Base-by-base conservation (phyloP, 2,888 invertebrate genomes). In the Pachymerium ferrugineum region DNA sequence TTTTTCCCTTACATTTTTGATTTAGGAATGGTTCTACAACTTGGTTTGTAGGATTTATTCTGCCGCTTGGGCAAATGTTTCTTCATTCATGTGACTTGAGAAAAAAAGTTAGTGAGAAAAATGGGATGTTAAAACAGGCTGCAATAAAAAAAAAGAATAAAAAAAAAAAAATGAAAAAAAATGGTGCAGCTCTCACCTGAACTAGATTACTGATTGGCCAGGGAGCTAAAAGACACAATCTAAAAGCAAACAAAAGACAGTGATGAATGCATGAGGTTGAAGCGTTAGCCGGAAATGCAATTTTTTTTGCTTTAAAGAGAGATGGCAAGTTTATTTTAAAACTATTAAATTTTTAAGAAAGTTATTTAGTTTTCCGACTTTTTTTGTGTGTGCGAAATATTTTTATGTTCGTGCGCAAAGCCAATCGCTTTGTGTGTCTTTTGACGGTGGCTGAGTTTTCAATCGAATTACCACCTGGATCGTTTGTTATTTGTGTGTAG, bases 401-500 rank as follows among this genome's bases (percentile, higher is more conserved):
- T 22, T 54, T 54, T 54, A n/a, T 54, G 19, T 54, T 54, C n/a
- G n/a, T n/a, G n/a, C n/a, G n/a, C n/a, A n/a, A n/a, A 22, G 47
- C 47, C 47, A 22, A 54, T 22, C 47, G 47, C 47, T 54, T 54
- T 54, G 47, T 54, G 47, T 54, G 47, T 54, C 47, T 54, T 54
- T 54, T 54, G 47, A 54, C 47, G 47, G 47, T 54, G 47, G 16
- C 47, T 54, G 47, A 54, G 47, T 54, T 54, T 54, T 54, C 47
- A 54, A 54, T 54, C 47, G 47, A 54, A 54, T 54, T 54, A 54
- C 47, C 47, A 54, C 47, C 47, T 54, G 47, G 47, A 54, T 54
- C 47, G 47, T 54, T 54, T 54, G 47, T 54, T 54, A 54, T 54
- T 54, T 54, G 47, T 54, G 47, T 54, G 47, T 54, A 54, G 47